Evolutionary conservation across 2,888 invertebrate genomes (phyloP).

Genomic region (Drosophila mimica): DNA sequence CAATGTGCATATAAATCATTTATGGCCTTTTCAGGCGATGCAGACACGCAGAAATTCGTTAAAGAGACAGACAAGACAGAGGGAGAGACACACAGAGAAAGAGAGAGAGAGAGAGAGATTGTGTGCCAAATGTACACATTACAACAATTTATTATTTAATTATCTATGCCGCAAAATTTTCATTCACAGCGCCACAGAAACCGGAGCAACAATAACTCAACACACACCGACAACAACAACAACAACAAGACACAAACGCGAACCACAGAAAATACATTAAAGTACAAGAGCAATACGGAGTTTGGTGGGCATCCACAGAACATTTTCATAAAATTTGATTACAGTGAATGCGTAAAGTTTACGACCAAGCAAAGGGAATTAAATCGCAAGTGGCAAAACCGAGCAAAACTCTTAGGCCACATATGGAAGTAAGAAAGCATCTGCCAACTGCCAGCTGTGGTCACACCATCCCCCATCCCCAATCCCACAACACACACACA

Average conservation of each 20-base stretch:
- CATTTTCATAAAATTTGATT: slow-evolving; percentile 74
- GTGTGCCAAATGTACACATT: slow-evolving; percentile 65
- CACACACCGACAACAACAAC: slow-evolving; percentile 19
- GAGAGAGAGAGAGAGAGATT: not conserved
- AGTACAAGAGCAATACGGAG: slow-evolving; percentile 25
- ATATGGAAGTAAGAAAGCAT: slow-evolving; percentile 13
- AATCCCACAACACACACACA: not conserved
- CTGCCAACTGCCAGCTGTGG: slow-evolving; percentile 33
- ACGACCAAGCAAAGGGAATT: slow-evolving; percentile 70
- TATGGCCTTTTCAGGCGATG: slow-evolving; percentile 57
- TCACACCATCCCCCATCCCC: slow-evolving; percentile 6
- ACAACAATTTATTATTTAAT: slow-evolving; percentile 76
- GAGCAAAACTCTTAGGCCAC: slow-evolving; percentile 22
- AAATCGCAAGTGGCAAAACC: slow-evolving; percentile 59
- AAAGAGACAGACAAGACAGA: not conserved
- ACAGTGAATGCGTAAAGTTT: slow-evolving; percentile 74
- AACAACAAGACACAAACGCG: not conserved
- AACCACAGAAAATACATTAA: slow-evolving; percentile 57
- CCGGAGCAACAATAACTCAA: slow-evolving; percentile 33
- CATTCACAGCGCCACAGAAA: slow-evolving; percentile 55
- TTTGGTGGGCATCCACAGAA: slow-evolving; percentile 28
- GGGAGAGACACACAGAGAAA: not conserved
- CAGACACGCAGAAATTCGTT: slow-evolving; percentile 23
- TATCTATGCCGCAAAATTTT: slow-evolving; percentile 72
- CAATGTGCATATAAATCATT: slow-evolving; percentile 75